Percentiles rank a stretch among this genome's conserved stretches.
Conservation (phyloP, 1,140 invertebrate genomes). For the Colletes gigas region DNA sequence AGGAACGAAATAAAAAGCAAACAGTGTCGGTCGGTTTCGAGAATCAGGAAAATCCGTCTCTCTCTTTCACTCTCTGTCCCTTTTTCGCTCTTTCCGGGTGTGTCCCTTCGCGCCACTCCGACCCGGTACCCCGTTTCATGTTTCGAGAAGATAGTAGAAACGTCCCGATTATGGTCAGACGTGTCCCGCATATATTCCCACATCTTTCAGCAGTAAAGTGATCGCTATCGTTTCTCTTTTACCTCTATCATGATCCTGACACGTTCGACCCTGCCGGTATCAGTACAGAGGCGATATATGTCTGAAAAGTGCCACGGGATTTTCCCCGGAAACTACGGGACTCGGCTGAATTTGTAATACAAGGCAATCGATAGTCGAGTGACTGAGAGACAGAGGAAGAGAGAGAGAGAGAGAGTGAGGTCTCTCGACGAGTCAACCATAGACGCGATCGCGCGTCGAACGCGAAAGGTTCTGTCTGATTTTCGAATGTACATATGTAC, state of each 20-base stretch:
- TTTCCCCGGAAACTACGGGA: conserved; percentile 11
- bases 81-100: too few species aligned
- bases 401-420: too few species aligned
- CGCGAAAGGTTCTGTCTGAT: neutral
- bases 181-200: conserved; percentile 24
- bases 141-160: conserved; percentile 30
- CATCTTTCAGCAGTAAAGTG: conserved; percentile 28
- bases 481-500: neutral
- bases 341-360: conserved; percentile 37
- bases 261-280: conserved; percentile 8
- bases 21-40: neutral
- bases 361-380: conserved; percentile 13
- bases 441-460: neutral
- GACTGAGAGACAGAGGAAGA: too few species aligned
- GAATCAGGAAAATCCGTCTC: conserved; percentile 1
- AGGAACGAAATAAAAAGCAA: neutral
- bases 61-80: neutral
- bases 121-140: conserved; percentile 13
- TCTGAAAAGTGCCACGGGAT: conserved; percentile 13
- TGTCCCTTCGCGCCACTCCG: conserved; percentile 11
- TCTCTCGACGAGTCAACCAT: too few species aligned
- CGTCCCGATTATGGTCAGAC: conserved; percentile 53
- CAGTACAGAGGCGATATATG: neutral
- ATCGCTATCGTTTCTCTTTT: conserved; percentile 23
- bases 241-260: conserved; percentile 24